Percentiles rank a stretch among this genome's conserved stretches.
Conservation (phyloP, 2,113 vertebrate genomes). For the Malurus melanocephalus region DNA sequence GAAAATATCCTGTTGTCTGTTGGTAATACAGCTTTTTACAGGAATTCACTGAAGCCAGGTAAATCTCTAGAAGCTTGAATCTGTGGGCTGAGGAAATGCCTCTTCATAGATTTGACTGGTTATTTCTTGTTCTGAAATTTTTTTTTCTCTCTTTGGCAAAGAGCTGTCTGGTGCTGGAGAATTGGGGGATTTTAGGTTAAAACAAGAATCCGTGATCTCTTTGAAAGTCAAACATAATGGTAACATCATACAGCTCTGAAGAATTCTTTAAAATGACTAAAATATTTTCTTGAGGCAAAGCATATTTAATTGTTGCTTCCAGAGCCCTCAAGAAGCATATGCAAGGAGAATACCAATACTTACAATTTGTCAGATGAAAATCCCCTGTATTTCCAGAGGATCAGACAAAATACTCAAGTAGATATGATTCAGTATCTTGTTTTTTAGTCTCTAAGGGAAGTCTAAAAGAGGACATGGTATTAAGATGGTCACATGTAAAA, state of each 20-base stretch:
- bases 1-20: neutral
- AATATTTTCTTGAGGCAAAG: conserved; percentile 1
- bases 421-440: neutral
- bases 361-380: neutral
- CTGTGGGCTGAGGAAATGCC: neutral
- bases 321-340: neutral
- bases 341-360: neutral
- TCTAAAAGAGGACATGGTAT: neutral
- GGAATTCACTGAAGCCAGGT: neutral
- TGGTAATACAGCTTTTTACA: neutral
- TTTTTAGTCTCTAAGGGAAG: neutral
- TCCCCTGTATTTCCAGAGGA: neutral
- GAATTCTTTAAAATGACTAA: conserved; percentile 13
- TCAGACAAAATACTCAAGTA: neutral
- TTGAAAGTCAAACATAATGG: neutral
- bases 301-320: neutral
- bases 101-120: neutral
- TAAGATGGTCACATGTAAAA: neutral
- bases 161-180: neutral
- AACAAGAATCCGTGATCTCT: conserved; percentile 1
- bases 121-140: neutral
- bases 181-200: neutral
- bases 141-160: neutral
- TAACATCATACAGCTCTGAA: neutral
- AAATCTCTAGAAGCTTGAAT: neutral